Conservation (phyloP, 2,113 vertebrate genomes). For the Xiphophorus hellerii region DNA sequence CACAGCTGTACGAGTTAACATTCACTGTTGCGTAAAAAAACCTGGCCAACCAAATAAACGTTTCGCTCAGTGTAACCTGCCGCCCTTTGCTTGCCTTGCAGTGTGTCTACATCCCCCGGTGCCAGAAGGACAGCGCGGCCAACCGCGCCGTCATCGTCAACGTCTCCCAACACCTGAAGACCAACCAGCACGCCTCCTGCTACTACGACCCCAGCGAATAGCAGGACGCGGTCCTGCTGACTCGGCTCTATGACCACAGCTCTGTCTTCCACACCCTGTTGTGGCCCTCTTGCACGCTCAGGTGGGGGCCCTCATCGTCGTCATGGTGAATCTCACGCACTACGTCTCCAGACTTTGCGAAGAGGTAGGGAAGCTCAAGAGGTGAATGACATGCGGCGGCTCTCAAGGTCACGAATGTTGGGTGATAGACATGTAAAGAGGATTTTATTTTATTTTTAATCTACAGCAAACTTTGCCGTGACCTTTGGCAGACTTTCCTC, state of each 20-base stretch:
- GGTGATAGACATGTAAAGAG: constrained; percentile 16
- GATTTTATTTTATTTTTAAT: constrained; percentile 9
- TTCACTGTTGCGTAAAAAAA: constrained; percentile 15
- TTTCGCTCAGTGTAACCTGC: constrained; percentile 22
- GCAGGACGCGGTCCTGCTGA: constrained; percentile 88
- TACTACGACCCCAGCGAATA: constrained; percentile 88
- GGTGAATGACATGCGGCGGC: constrained; percentile 75
- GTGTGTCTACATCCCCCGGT: constrained; percentile 94
- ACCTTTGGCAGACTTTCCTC: constrained; percentile 35
- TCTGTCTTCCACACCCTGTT: constrained; percentile 88
- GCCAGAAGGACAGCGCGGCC: constrained; percentile 87
- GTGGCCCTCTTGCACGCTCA: constrained; percentile 92
- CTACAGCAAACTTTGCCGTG: constrained; percentile 17
- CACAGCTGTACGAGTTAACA: background rate
- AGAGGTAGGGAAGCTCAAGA: constrained; percentile 88
- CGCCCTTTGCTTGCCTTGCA: constrained; percentile 56
- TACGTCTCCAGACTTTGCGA: constrained; percentile 93
- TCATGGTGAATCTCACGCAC: constrained; percentile 95
- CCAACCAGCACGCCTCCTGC: constrained; percentile 87
- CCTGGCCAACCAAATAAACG: background rate
- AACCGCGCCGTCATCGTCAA: constrained; percentile 84
- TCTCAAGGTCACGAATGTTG: background rate
- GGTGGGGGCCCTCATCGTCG: constrained; percentile 86
- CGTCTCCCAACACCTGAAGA: constrained; percentile 89
- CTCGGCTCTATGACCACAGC: constrained; percentile 86